Evolutionary conservation across 2,113 vertebrate genomes (phyloP).

Genomic region (Lasiurus borealis): DNA sequence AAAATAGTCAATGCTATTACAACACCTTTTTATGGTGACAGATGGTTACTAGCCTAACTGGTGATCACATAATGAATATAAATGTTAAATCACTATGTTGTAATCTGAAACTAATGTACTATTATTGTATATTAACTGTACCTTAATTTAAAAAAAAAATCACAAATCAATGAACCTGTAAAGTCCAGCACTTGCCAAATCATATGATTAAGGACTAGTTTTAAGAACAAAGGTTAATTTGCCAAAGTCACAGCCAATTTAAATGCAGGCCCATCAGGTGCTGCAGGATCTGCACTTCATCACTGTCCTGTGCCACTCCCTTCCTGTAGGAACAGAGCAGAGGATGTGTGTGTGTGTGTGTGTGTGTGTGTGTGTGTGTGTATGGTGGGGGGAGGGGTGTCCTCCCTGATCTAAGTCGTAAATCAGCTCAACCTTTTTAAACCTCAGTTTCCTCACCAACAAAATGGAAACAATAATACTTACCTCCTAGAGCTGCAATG

Average conservation of each 20-base stretch:
- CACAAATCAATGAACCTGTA: not conserved
- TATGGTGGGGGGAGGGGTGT: rapidly evolving
- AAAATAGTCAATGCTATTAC: not conserved
- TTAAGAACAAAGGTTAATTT: constrained; percentile 16
- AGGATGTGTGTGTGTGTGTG: not conserved
- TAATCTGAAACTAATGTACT: not conserved
- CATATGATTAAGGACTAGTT: not conserved
- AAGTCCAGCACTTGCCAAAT: not conserved
- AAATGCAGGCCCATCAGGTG: rapidly evolving
- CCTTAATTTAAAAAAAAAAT: not conserved
- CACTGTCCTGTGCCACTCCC: rapidly evolving
- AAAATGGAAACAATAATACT: not conserved
- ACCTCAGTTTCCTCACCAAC: not conserved
- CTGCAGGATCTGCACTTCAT: rapidly evolving
- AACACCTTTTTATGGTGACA: not conserved
- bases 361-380: no score
- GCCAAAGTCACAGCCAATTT: not conserved
- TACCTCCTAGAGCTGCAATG: not conserved
- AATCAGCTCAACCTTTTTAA: not conserved
- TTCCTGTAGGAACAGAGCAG: not conserved
- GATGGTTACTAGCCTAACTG: not conserved
- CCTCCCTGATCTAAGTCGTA: no score
- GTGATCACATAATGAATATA: not conserved
- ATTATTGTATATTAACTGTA: not conserved
- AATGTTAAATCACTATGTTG: not conserved